Base-by-base conservation (phyloP, 2,888 invertebrate species). In the Apocheima hispidaria region DNA sequence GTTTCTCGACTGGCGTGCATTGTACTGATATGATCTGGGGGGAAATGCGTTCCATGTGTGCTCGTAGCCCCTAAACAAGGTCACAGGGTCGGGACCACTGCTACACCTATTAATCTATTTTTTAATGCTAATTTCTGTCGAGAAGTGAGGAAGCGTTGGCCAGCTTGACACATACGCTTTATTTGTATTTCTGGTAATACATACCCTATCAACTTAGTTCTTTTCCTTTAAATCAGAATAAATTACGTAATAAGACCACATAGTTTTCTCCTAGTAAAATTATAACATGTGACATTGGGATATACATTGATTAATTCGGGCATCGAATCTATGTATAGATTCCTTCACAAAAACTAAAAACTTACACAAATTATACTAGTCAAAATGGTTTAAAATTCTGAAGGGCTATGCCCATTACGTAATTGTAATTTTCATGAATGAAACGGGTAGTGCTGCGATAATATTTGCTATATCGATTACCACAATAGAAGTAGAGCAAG, bases 21-120 rank as follows among this genome's bases (percentile, higher is more conserved):
- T 26, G 56, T 16, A 7, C 56, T 48, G 75, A 70, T 70, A 69
- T 63, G 62, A 69, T 68, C 69, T 73, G 74, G 76, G 78, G 79
- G 80, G 78, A 83, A 83, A 83, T 79, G 82, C 83, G 84, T 86
- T 76, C 73, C 71, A 76, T 77, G 77, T 74, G 75, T 81, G 72
- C 81, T 74, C 74, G 76, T 43, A 49, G 71, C 63, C 79, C 72
- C 73, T 66, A 72, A 83, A 83, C 83, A 83, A 84, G 84, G 83
- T 83, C 83, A 70, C 59, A 69, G 73, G 80, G 77, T 68, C 73
- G 76, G 73, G 57, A 66, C n/a, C n/a, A 65, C 56, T 63, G 60
- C 58, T 65, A 58, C 60, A 57, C 63, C 67, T 62, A 66, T 66
- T 64, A 68, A 70, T 68, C 68, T 68, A 68, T 67, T 70, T 70